Base-by-base conservation (phyloP, 2,888 invertebrate genomes). In the Agriopis marginaria region DNA sequence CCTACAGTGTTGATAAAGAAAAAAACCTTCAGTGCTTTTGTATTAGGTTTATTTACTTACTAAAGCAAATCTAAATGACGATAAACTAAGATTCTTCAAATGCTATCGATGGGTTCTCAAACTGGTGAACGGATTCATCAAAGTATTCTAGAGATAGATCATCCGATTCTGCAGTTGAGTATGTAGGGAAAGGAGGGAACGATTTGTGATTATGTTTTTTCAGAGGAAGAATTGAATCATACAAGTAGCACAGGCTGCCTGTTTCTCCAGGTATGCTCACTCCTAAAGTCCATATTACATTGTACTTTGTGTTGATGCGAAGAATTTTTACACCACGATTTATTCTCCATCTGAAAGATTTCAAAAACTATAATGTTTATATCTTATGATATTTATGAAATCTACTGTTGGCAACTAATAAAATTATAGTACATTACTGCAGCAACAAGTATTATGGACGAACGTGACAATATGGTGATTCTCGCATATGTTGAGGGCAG, bases 241-340 rank as follows among this genome's bases (percentile, higher is more conserved):
- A 97, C 71, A 99, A 95, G 78, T 97, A 96, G 64, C 97, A 96
- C 80, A 97, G 95, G 0, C 96, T 95, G 82, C 98, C 98, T 0
- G 96, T 97, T 82, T 96, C 96, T 2, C 99, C 99, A 4, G 99
- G 97, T 72, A 98, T 95, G 32, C 95, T 96, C 17, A 95, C 96
- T 11, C 99, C 99, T 77, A 96, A 94, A 10, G 99, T 97, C 96
- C 97, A 99, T 71, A 99, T 93, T 0, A 99, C 97, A 90, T 99
- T 99, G 86, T 98, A 96, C 86, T 98, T 97, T n/a, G 97, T 98
- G 85, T 99, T 99, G 49, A 99, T 98, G 72, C 99, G 96, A 91
- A 97, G 95, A 79, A 99, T 97, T 96, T 98, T 95, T 3, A 96
- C 92, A 58, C 97, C 96, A 75, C 95, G 95, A 60, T 95, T 85